Evolutionary conservation across 2,113 vertebrate genomes (phyloP), one percentile per base, ranked within the genome.

Genomic region (Xyrauchen texanus): DNA sequence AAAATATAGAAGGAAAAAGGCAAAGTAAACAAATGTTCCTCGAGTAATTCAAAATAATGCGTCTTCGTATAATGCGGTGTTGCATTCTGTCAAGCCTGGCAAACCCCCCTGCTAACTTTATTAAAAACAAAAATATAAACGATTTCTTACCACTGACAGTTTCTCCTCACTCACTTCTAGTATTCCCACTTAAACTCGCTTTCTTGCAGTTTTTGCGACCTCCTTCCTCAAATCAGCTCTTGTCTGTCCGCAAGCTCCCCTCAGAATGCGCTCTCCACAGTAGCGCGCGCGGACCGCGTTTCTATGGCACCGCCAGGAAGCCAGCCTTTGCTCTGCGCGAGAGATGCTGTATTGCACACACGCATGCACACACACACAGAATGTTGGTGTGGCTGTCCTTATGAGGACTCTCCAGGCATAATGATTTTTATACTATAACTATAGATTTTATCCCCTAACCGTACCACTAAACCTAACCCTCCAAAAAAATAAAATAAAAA

Each of bases 241-340:
- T 66, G 57, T 51, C 65, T 34, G 49, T 68, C 67, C 81, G 47
- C 77, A 49, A 58, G 62, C 77, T 80, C 60, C 34, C n/a, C 45
- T 69, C 57, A 58, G 51, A 80, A 79, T 85, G 73, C 77, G 77
- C 81, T 80, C 52, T 15, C n/a, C 64, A 63, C 68, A 76, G 80
- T 51, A 49, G 46, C 77, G 67, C 21, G 66, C 71, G 46, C 68
- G 72, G 83, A 84, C 77, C 66, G 61, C 63, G 78, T 85, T 82
- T 80, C 81, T 80, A 85, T 78, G 84, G 74, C 53, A 82, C 73
- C 80, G 76, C 13, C 15, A 77, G 73, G 62, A 79, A 77, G 77
- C 84, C 62, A 85, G 57, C 47, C 67, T 79, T 76, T 46, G 61
- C 78, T 68, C 71, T 72, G 77, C 66, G 6, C 62, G 55, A 71